A percentile compares a stretch with the other conserved stretches of the same genome.
Evolutionary conservation across 2,797 vertebrate genomes (phyloP).

Genomic region (Sebastes flavidus): DNA sequence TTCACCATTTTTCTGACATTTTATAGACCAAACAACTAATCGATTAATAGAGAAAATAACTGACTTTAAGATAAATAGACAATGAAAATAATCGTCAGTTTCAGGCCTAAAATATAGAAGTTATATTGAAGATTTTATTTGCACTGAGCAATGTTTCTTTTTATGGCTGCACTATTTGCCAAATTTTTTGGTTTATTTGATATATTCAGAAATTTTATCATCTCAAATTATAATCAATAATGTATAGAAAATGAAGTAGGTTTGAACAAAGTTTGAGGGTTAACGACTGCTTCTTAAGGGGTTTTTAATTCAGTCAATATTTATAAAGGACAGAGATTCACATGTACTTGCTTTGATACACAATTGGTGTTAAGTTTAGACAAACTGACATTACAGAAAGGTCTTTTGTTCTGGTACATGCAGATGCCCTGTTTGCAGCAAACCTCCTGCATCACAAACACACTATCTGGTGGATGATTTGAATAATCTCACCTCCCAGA

Average conservation of each 20-base stretch:
- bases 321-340: not conserved
- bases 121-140: too few relatives aligned
- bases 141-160: too few relatives aligned
- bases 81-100: too few relatives aligned
- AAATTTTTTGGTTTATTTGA: rapidly evolving
- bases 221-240: not conserved
- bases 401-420: slow-evolving; percentile 23
- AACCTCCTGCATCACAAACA: slow-evolving; percentile 10
- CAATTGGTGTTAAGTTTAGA: not conserved
- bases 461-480: slow-evolving; percentile 10
- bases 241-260: not conserved
- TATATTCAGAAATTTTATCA: too few relatives aligned
- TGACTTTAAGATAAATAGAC: too few relatives aligned
- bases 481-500: not conserved
- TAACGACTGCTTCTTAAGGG: not conserved
- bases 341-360: not conserved
- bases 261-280: not conserved
- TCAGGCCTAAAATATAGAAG: rapidly evolving
- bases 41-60: too few relatives aligned
- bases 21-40: too few relatives aligned
- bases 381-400: not conserved
- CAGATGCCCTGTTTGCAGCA: slow-evolving; percentile 52
- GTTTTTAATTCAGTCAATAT: not conserved
- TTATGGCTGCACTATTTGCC: too few relatives aligned
- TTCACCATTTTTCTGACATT: too few relatives aligned